Percentiles rank a stretch among this genome's conserved stretches.
Evolutionary conservation across 1,140 invertebrate species (phyloP).

Genomic region (Elymnias hypermnestra): DNA sequence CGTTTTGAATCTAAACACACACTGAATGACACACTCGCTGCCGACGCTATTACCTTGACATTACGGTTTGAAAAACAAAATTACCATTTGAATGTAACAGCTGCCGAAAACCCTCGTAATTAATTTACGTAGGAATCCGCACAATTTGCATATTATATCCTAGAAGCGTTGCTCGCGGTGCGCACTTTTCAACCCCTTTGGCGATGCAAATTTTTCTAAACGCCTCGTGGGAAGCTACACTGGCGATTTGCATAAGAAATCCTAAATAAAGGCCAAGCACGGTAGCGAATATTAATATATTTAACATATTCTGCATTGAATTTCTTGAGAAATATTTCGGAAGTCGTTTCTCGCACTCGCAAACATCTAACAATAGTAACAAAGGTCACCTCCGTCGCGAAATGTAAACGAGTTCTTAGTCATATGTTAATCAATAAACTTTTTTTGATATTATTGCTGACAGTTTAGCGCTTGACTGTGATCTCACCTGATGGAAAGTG

Average conservation of each 20-base stretch:
- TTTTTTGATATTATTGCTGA: no score
- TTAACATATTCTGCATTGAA: conserved; percentile 12
- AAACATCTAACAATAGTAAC: background rate
- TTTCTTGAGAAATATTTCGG: conserved; percentile 17
- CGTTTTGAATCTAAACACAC: background rate
- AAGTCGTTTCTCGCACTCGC: conserved; percentile 17
- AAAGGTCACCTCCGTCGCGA: conserved; percentile 5
- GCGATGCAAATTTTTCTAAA: conserved; percentile 48
- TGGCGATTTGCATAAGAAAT: conserved; percentile 43
- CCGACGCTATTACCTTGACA: conserved; percentile 21
- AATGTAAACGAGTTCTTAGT: conserved; percentile 1
- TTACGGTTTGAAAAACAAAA: conserved; percentile 30
- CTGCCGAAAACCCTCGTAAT: conserved; percentile 39
- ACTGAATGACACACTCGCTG: background rate
- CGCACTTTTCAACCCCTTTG: conserved; percentile 34
- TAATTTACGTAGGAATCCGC: conserved; percentile 38
- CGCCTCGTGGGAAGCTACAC: conserved; percentile 35
- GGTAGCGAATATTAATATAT: conserved; percentile 24
- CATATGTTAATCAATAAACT: conserved; percentile 1
- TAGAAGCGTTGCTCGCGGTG: conserved; percentile 13
- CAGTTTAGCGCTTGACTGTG: no score
- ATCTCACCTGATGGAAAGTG: no score
- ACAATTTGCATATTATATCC: conserved; percentile 45
- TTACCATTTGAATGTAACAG: conserved; percentile 54
- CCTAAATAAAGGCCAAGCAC: conserved; percentile 16